These are phyloP conservation scores for Drosophila navojoa DNA, from an alignment of 1,140 invertebrate species.

Conservation along the genomic window DNA sequence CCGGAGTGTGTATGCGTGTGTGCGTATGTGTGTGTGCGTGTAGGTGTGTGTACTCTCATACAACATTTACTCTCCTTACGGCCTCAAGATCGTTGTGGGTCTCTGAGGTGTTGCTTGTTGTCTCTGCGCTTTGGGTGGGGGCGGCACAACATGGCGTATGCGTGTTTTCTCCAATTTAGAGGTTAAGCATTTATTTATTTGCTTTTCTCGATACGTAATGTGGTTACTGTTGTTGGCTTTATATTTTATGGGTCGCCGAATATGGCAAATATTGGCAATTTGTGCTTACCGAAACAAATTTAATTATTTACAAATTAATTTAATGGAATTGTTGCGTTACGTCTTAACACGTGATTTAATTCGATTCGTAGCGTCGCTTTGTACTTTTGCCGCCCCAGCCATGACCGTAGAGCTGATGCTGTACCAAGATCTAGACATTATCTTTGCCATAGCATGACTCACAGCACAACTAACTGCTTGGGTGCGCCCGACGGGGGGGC, in stretches of 20 bases:
- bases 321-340: conserved; percentile 31
- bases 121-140: conserved; percentile 8
- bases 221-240: background rate
- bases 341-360: conserved; percentile 44
- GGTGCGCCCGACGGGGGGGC: background rate
- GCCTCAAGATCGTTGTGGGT: conserved; percentile 30
- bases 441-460: conserved; percentile 61
- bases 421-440: conserved; percentile 45
- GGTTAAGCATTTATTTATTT: conserved; percentile 73
- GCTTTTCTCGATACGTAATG: conserved; percentile 8
- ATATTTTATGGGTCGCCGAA: conserved; percentile 70
- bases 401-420: conserved; percentile 9
- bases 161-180: conserved; percentile 47
- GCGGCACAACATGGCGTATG: conserved; percentile 40
- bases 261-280: conserved; percentile 66
- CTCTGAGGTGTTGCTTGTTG: conserved; percentile 61
- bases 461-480: conserved; percentile 2
- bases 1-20: background rate
- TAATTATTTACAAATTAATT: conserved; percentile 43
- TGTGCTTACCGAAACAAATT: conserved; percentile 24
- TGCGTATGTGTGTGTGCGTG: conserved; percentile 3
- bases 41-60: conserved; percentile 21
- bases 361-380: conserved; percentile 25
- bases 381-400: conserved; percentile 31
- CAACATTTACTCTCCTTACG: conserved; percentile 39